Conservation (phyloP, 2,888 invertebrate genomes). For the Scaeva pyrastri region DNA sequence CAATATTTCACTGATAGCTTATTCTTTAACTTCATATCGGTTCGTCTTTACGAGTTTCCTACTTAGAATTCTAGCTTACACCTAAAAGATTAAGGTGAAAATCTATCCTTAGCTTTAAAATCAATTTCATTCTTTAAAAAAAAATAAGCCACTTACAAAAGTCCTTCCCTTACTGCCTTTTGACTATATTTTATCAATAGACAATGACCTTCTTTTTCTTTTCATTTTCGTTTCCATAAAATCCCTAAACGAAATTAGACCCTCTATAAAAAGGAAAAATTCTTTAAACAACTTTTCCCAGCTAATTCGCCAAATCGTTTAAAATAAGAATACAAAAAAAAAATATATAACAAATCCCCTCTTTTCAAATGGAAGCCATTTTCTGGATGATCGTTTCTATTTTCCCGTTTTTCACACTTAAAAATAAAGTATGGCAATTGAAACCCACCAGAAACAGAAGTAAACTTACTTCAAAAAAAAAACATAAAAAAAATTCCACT, state of each 20-base stretch:
- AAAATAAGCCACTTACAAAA: no score
- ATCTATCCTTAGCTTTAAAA: no score
- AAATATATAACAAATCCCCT: conserved; percentile 12
- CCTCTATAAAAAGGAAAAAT: neutral
- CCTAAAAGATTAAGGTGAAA: no score
- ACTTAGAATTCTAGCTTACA: no score
- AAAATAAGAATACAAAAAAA: neutral
- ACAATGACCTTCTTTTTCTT: neutral
- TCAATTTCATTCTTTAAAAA: no score
- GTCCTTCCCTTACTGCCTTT: no score
- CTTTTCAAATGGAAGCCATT: conserved; percentile 71
- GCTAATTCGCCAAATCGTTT: neutral
- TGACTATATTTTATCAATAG: no score
- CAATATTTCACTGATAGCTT: no score
- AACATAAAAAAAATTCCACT: conserved; percentile 21
- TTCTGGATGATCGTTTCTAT: conserved; percentile 75
- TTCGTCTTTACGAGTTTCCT: no score
- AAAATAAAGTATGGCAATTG: conserved; percentile 57
- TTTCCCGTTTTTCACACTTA: conserved; percentile 66
- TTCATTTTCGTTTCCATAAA: neutral
- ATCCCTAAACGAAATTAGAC: neutral
- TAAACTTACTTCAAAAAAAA: neutral
- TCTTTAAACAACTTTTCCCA: neutral
- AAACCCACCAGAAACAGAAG: conserved; percentile 31
- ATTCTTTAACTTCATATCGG: no score